These are phyloP conservation scores for Mythimna lalbum DNA, from an alignment of 2,888 invertebrate species.

Conservation along the genomic window DNA sequence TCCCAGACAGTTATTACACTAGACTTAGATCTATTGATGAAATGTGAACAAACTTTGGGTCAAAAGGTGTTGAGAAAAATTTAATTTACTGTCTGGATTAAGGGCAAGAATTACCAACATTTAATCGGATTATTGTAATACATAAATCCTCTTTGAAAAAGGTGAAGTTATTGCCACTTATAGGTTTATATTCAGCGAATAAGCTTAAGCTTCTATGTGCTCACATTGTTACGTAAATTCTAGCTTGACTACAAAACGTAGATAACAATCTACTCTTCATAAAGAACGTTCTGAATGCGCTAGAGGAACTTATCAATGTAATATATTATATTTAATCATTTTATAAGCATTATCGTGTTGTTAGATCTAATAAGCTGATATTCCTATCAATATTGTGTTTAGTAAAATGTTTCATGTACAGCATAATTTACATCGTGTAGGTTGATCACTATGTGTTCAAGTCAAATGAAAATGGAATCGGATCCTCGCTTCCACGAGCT, in stretches of 20 bases:
- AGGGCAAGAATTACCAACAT: constrained; percentile 3
- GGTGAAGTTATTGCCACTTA: constrained; percentile 19
- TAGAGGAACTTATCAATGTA: constrained; percentile 1
- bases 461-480: neutral
- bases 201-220: neutral
- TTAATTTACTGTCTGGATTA: too few species aligned
- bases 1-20: constrained; percentile 30
- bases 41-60: neutral
- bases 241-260: neutral
- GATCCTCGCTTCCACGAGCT: neutral
- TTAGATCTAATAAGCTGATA: constrained; percentile 25
- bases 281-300: constrained; percentile 1
- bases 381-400: constrained; percentile 5
- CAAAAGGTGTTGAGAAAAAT: neutral
- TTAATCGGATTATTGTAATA: constrained; percentile 32
- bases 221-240: neutral
- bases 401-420: constrained; percentile 4
- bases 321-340: constrained; percentile 15
- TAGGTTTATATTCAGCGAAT: constrained; percentile 8
- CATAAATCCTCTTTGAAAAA: constrained; percentile 16
- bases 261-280: constrained; percentile 15
- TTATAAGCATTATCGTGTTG: constrained; percentile 20
- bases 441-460: neutral
- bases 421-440: neutral
- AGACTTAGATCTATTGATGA: constrained; percentile 24